phyloP scores from a whole-genome alignment of 1,140 invertebrate genomes.

The Drosophila malerkotliana region DNA sequence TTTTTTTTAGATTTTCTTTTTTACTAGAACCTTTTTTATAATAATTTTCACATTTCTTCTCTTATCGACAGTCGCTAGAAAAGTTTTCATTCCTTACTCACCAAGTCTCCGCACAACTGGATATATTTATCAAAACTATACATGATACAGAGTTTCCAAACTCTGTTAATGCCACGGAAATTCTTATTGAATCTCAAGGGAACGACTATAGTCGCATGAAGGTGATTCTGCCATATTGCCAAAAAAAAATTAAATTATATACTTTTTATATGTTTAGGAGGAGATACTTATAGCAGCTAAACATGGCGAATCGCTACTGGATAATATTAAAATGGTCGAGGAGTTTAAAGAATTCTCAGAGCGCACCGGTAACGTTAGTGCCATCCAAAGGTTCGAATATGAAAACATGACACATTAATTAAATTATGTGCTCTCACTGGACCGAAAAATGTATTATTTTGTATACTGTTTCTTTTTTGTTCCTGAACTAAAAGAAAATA shows the following conservation, averaged over 20 bases:
- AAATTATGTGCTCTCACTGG: not conserved
- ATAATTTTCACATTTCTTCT: not conserved
- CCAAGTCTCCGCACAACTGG: constrained; percentile 92
- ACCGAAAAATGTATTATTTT: not conserved
- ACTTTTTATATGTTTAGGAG: constrained; percentile 84
- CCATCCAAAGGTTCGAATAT: constrained; percentile 91
- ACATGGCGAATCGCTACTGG: constrained; percentile 93
- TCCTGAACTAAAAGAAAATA: too few species aligned
- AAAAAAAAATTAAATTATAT: not conserved
- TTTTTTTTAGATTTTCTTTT: too few species aligned
- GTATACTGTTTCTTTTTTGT: too few species aligned
- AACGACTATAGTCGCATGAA: constrained; percentile 88
- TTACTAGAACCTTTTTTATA: too few species aligned
- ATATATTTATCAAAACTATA: constrained; percentile 93
- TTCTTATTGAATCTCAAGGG: constrained; percentile 88
- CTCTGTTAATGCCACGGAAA: constrained; percentile 90
- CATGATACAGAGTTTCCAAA: constrained; percentile 93
- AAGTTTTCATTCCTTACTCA: constrained; percentile 96
- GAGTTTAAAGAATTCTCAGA: constrained; percentile 86
- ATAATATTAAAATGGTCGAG: constrained; percentile 87
- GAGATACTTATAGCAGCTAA: constrained; percentile 92
- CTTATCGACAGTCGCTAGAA: constrained; percentile 91
- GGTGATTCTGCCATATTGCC: constrained; percentile 34
- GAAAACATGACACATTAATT: not conserved
- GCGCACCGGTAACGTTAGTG: constrained; percentile 94